These are phyloP conservation scores for Isurus oxyrinchus DNA, from an alignment of 2,113 vertebrate genomes.

Conservation along the genomic window DNA sequence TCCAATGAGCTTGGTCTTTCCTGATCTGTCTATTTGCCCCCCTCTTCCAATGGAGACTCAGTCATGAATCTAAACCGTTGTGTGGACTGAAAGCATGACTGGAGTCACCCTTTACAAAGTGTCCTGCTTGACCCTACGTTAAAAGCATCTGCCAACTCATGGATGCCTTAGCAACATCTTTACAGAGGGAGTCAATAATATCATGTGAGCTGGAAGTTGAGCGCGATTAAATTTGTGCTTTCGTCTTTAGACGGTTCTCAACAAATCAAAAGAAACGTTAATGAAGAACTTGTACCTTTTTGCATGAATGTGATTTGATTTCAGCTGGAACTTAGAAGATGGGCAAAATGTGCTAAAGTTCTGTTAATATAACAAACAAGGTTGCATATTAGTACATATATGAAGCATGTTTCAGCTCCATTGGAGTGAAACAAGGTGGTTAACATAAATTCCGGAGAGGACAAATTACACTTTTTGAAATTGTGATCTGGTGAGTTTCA, in stretches of 20 bases:
- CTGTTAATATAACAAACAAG: neutral
- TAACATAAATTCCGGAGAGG: neutral
- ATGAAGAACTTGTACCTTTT: neutral
- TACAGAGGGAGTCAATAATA: neutral
- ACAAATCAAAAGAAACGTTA: neutral
- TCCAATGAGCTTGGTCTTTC: neutral
- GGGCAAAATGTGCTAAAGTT: neutral
- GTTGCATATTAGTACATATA: neutral
- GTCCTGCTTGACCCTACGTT: neutral
- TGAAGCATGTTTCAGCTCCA: neutral
- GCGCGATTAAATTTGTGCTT: neutral
- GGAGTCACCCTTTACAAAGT: neutral
- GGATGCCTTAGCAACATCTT: neutral
- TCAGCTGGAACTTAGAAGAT: neutral
- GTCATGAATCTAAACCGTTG: neutral
- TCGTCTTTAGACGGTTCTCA: neutral
- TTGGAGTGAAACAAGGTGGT: neutral
- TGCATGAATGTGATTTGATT: neutral
- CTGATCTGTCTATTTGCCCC: neutral
- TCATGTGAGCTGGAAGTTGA: neutral
- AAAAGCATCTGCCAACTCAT: neutral
- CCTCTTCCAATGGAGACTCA: neutral
- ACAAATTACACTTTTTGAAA: neutral
- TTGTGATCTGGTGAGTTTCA: neutral
- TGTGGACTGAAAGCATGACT: neutral